Evolutionary conservation across 2,113 vertebrate species (phyloP).

Genomic region (Dicerorhinus sumatrensis): DNA sequence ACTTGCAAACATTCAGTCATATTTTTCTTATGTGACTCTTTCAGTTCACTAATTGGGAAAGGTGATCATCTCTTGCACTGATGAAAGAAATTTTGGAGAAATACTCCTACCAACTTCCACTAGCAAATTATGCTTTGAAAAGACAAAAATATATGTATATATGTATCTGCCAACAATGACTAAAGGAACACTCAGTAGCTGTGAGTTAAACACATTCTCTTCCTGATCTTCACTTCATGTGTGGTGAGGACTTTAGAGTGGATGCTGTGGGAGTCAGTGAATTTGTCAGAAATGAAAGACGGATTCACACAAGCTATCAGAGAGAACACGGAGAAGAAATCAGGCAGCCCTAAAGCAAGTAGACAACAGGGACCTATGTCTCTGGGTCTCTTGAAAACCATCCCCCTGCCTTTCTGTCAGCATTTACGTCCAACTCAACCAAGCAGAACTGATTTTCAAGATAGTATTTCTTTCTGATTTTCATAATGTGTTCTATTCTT

Average conservation of each 20-base stretch:
- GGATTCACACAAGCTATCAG: background rate
- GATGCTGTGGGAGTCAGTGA: background rate
- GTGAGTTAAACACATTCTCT: background rate
- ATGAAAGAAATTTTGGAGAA: too few relatives aligned
- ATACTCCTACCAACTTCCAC: background rate
- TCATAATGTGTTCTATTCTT: background rate
- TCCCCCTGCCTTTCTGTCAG: background rate
- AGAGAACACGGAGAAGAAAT: background rate
- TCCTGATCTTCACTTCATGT: background rate
- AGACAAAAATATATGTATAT: too few relatives aligned
- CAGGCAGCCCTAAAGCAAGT: background rate
- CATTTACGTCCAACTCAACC: background rate
- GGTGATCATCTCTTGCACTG: too few relatives aligned
- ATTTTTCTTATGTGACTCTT: too few relatives aligned
- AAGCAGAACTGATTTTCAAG: background rate
- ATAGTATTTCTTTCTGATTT: background rate
- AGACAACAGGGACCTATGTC: background rate
- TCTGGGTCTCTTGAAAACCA: background rate
- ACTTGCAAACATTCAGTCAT: too few relatives aligned
- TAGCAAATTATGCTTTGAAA: background rate
- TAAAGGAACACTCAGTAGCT: background rate
- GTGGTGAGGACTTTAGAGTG: background rate
- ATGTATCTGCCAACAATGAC: background rate
- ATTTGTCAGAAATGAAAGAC: background rate
- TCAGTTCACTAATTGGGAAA: too few relatives aligned